A percentile compares a stretch with the other conserved stretches of the same genome.
Conservation (phyloP, 2,113 vertebrate species). For the Amphilophus citrinellus region DNA sequence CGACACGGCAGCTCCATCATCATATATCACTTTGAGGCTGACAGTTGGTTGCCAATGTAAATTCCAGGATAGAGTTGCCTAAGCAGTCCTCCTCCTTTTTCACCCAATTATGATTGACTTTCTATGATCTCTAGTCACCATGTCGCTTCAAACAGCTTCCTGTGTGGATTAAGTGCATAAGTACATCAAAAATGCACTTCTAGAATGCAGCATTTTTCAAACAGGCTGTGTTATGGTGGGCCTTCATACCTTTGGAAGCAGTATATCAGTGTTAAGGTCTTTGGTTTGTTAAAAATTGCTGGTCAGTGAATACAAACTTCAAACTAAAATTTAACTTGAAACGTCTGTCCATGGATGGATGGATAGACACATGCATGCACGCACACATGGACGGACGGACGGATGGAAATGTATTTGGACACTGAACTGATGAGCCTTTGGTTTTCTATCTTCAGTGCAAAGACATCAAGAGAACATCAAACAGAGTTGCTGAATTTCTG, state of each 20-base stretch:
- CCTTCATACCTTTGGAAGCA: not conserved
- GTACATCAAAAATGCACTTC: not conserved
- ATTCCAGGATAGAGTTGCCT: rapidly evolving
- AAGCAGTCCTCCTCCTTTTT: not conserved
- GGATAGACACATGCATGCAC: too few species aligned
- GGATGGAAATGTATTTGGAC: too few species aligned
- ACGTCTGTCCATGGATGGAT: not conserved
- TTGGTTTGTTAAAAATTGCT: too few species aligned
- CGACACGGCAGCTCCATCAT: not conserved
- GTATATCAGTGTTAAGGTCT: too few species aligned
- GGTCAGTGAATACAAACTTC: not conserved
- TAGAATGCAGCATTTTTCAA: not conserved
- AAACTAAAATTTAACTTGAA: not conserved
- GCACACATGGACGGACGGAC: too few species aligned
- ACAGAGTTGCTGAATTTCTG: too few species aligned
- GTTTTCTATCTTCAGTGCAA: not conserved
- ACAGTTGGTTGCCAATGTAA: not conserved
- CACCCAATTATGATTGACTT: not conserved
- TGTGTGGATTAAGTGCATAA: not conserved
- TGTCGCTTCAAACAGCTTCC: not conserved
- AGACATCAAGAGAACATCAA: not conserved
- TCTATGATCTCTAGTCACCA: not conserved
- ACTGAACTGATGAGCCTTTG: too few species aligned
- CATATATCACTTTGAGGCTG: not conserved
- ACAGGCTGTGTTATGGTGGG: not conserved